Evolutionary conservation across 2,113 vertebrate species (phyloP).

Genomic region (Onychostruthus taczanowskii): DNA sequence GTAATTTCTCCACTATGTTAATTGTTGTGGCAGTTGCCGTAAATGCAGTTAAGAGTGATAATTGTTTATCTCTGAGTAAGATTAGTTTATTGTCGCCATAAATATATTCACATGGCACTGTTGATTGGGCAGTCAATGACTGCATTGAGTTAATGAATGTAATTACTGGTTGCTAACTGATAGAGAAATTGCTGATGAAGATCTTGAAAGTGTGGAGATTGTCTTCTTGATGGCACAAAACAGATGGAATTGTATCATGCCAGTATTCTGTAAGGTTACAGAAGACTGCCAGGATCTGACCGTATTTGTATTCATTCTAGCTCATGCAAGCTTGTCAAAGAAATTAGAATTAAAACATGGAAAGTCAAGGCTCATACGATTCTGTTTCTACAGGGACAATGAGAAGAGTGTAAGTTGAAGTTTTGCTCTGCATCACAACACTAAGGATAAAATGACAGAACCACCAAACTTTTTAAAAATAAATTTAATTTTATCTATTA

Average conservation of each 20-base stretch:
- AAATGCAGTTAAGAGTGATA: neutral
- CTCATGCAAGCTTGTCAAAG: neutral
- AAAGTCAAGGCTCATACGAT: neutral
- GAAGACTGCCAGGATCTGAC: neutral
- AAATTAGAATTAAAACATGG: neutral
- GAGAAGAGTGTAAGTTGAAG: neutral
- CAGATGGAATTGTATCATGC: neutral
- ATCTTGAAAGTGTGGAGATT: neutral
- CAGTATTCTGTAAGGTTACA: neutral
- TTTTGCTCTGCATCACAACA: neutral
- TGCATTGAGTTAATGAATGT: neutral
- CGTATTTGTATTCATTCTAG: neutral
- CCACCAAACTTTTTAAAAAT: conserved; percentile 64
- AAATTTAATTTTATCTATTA: conserved; percentile 73
- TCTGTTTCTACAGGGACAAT: neutral
- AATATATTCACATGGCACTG: neutral
- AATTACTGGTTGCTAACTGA: neutral
- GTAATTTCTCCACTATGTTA: neutral
- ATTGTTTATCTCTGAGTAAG: neutral
- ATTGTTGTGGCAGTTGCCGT: neutral
- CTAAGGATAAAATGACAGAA: neutral
- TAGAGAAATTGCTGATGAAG: neutral
- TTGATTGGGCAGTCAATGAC: neutral
- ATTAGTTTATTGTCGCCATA: neutral
- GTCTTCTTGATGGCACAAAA: neutral